Conservation (phyloP, 2,797 vertebrate genomes). For the Falco novaeseelandiae region DNA sequence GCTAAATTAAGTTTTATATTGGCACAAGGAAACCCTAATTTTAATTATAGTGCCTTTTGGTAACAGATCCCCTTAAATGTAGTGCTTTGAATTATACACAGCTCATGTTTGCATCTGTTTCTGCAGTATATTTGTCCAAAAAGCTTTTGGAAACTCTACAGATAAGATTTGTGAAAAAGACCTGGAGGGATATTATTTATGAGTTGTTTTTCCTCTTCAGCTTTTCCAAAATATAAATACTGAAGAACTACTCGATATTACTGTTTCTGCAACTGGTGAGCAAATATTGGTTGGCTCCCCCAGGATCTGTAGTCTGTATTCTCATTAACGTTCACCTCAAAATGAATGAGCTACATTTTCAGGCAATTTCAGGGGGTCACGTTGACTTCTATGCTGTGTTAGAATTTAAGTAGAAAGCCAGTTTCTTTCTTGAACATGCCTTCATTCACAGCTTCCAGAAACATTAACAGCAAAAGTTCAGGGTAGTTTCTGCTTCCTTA, state of each 20-base stretch:
- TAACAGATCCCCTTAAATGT: not conserved
- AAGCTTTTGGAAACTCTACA: not conserved
- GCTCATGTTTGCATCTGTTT: not conserved
- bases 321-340: not conserved
- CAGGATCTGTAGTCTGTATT: not conserved
- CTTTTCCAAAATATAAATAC: not conserved
- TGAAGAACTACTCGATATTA: not conserved
- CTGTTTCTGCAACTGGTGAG: not conserved
- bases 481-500: not conserved
- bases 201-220: not conserved
- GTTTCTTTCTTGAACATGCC: not conserved
- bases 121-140: conserved; percentile 6
- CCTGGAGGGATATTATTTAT: not conserved
- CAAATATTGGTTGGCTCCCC: not conserved
- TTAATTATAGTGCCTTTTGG: not conserved
- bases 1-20: not conserved
- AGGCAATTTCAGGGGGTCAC: conserved; percentile 28
- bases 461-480: not conserved
- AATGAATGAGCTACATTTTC: conserved; percentile 20
- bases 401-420: not conserved
- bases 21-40: not conserved
- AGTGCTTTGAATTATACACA: not conserved
- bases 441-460: not conserved
- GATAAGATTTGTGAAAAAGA: not conserved
- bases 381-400: not conserved